phyloP scores from a whole-genome alignment of 2,888 invertebrate species.

The Holacanthella duospinosa region DNA sequence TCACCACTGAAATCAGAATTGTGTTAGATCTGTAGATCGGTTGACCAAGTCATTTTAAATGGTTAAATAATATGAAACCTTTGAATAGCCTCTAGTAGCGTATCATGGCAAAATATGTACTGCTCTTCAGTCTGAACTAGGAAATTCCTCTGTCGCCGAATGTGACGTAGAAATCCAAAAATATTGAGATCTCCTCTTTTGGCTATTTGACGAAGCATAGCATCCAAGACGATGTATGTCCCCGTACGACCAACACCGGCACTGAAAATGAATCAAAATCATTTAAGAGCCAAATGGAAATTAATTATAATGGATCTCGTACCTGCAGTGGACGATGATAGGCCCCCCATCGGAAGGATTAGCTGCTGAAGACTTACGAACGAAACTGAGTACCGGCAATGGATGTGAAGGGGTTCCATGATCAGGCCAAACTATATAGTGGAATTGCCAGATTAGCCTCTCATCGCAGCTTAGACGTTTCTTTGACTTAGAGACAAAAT shows the following conservation, averaged over 20 bases:
- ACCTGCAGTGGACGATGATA: conserved; percentile 95
- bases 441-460: conserved; percentile 74
- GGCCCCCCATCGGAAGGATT: conserved; percentile 74
- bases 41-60: no score
- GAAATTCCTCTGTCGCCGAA: conserved; percentile 88
- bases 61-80: conserved; percentile 42
- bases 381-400: conserved; percentile 82
- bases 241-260: conserved; percentile 94
- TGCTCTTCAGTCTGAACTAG: conserved; percentile 98
- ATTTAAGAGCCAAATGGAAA: not conserved
- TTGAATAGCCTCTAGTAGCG: conserved; percentile 81
- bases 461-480: conserved; percentile 39
- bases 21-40: no score
- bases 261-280: conserved; percentile 47
- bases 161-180: conserved; percentile 85
- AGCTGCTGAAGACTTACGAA: conserved; percentile 73
- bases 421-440: conserved; percentile 97
- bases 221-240: conserved; percentile 90
- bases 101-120: conserved; percentile 96
- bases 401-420: conserved; percentile 92
- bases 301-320: conserved; percentile 23
- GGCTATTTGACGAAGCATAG: conserved; percentile 83
- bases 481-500: not conserved
- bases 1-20: conserved; percentile 54
- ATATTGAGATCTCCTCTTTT: conserved; percentile 77